Conservation (phyloP, 2,113 vertebrate genomes). For the Urocynchramus pylzowi region DNA sequence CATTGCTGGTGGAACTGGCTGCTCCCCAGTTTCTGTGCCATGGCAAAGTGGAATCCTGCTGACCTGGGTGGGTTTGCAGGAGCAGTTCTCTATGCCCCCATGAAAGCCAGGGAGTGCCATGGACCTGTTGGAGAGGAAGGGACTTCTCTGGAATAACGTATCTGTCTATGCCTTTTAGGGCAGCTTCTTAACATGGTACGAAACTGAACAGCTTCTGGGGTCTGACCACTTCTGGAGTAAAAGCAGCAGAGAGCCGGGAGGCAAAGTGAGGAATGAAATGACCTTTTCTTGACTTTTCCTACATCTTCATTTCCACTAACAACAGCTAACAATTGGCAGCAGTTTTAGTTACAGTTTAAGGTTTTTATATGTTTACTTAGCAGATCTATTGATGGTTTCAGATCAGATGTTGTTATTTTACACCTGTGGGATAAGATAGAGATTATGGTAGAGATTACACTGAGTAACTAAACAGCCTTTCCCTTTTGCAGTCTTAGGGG, state of each 20-base stretch:
- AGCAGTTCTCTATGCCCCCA: not conserved
- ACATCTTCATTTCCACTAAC: not conserved
- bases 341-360: not conserved
- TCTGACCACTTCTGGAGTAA: not conserved
- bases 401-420: not conserved
- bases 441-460: not conserved
- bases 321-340: not conserved
- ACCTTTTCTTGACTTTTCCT: not conserved
- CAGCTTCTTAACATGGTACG: not conserved
- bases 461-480: not conserved
- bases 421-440: not conserved
- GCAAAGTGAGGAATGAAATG: not conserved
- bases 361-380: not conserved
- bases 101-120: not conserved
- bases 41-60: not conserved
- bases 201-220: not conserved
- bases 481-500: not conserved
- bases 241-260: not conserved
- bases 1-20: not conserved
- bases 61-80: accelerated
- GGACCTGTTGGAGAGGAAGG: not conserved
- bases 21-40: not conserved
- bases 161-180: not conserved
- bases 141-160: not conserved
- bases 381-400: not conserved